A percentile compares a stretch with the other conserved stretches of the same genome.
Evolutionary conservation across 1,140 invertebrate species (phyloP).

Genomic region (Hyphantria cunea): DNA sequence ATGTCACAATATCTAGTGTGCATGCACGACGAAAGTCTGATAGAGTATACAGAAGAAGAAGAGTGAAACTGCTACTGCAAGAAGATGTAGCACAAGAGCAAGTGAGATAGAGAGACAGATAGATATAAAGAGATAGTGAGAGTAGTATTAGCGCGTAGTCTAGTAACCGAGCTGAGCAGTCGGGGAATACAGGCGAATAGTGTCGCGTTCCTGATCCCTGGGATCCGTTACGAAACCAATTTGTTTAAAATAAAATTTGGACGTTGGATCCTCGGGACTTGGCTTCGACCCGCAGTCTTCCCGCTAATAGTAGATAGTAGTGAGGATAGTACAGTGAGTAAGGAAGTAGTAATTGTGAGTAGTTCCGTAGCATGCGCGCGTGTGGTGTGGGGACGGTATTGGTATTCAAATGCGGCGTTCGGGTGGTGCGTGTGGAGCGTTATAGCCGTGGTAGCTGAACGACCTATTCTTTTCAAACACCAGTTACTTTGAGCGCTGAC

Average conservation of each 20-base stretch:
- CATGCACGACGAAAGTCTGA: constrained; percentile 79
- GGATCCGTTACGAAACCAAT: constrained; percentile 57
- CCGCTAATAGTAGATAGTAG: constrained; percentile 72
- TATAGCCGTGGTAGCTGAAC: constrained; percentile 28
- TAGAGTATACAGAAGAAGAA: constrained; percentile 77
- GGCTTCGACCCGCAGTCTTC: constrained; percentile 65
- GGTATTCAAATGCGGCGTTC: constrained; percentile 86
- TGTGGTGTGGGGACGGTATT: constrained; percentile 82
- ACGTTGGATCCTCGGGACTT: constrained; percentile 66
- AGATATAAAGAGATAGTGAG: constrained; percentile 68
- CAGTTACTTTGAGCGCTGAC: background rate
- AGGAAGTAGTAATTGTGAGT: constrained; percentile 75
- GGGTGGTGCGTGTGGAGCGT: constrained; percentile 68
- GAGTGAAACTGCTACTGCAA: constrained; percentile 75
- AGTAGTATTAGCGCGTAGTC: constrained; percentile 72
- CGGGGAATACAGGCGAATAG: constrained; percentile 63
- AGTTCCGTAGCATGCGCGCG: constrained; percentile 77
- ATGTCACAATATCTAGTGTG: constrained; percentile 81
- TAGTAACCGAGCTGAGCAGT: constrained; percentile 72
- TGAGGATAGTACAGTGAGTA: constrained; percentile 73
- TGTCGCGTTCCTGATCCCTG: constrained; percentile 64
- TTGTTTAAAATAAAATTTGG: constrained; percentile 50
- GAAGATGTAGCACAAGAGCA: constrained; percentile 75
- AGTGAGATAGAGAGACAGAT: constrained; percentile 75
- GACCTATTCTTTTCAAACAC: background rate